These are phyloP conservation scores for Tachina fera DNA, from an alignment of 2,888 invertebrate genomes.

Conservation along the genomic window DNA sequence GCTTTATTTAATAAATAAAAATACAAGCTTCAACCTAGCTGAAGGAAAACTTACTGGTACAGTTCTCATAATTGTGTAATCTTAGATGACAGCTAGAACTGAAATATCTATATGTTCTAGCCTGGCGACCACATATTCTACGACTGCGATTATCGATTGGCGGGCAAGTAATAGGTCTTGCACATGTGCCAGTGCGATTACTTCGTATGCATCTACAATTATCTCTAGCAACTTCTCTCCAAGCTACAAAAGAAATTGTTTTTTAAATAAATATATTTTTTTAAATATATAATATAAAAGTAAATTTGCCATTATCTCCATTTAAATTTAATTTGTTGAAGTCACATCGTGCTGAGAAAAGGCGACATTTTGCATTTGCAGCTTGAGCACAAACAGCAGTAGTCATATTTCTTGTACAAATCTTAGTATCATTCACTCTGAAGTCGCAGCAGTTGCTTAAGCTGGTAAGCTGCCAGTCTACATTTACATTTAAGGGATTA, in stretches of 20 bases:
- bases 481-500: not conserved
- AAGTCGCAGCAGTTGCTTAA: slow-evolving; percentile 48
- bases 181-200: slow-evolving; percentile 20
- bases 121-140: slow-evolving; percentile 30
- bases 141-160: not conserved
- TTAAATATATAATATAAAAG: no score
- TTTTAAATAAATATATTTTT: not conserved
- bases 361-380: slow-evolving; percentile 30
- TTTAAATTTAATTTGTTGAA: slow-evolving; percentile 29
- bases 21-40: not conserved
- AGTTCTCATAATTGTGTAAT: slow-evolving; percentile 22
- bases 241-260: slow-evolving; percentile 24
- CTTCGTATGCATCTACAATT: slow-evolving; percentile 37
- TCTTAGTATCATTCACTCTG: not conserved
- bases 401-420: slow-evolving; percentile 13
- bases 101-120: slow-evolving; percentile 6
- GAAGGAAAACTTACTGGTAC: slow-evolving; percentile 47
- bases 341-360: slow-evolving; percentile 43
- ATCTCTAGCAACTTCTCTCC: not conserved
- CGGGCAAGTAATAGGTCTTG: not conserved
- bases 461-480: slow-evolving; percentile 38
- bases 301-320: not conserved
- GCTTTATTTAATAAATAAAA: not conserved
- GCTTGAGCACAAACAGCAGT: slow-evolving; percentile 11
- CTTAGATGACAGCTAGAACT: slow-evolving; percentile 40